Conservation (phyloP, 2,113 vertebrate genomes). For the Oplegnathus fasciatus region DNA sequence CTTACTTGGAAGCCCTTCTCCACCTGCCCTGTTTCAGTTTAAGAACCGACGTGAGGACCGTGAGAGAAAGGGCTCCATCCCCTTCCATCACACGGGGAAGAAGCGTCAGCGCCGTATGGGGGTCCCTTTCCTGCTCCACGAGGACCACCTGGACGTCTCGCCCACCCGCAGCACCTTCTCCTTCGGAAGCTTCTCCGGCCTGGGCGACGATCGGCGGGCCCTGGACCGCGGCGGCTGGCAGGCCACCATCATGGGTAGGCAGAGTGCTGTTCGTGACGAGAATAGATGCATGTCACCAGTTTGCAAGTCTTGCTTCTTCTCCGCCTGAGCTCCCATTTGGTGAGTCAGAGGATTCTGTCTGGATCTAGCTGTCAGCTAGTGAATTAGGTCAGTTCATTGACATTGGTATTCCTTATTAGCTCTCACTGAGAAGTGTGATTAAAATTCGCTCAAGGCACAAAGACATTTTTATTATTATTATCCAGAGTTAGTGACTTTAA, state of each 20-base stretch:
- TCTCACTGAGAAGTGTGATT: slow-evolving; percentile 41
- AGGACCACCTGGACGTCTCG: slow-evolving; percentile 96
- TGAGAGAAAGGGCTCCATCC: slow-evolving; percentile 97
- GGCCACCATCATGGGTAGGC: slow-evolving; percentile 94
- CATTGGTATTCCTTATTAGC: slow-evolving; percentile 34
- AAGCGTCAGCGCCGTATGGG: slow-evolving; percentile 96
- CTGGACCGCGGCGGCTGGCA: slow-evolving; percentile 97
- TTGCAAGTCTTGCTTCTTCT: neutral
- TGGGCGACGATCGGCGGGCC: slow-evolving; percentile 92
- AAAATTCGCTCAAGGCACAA: slow-evolving; percentile 27
- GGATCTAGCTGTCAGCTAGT: slow-evolving; percentile 33
- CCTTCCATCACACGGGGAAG: slow-evolving; percentile 94
- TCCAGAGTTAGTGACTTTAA: slow-evolving; percentile 9
- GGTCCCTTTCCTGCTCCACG: slow-evolving; percentile 94
- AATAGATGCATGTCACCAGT: slow-evolving; percentile 16
- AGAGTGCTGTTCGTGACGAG: neutral
- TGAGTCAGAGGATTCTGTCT: slow-evolving; percentile 59
- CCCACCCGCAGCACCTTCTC: slow-evolving; percentile 98
- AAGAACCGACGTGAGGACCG: slow-evolving; percentile 96
- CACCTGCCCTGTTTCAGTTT: slow-evolving; percentile 83
- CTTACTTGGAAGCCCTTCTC: neutral
- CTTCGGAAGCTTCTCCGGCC: slow-evolving; percentile 95
- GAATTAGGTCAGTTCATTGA: slow-evolving; percentile 68
- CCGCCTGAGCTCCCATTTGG: slow-evolving; percentile 14
- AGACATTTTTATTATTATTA: slow-evolving; percentile 25